Evolutionary conservation across 2,113 vertebrate species (phyloP).

Genomic region (Festucalex cinctus): DNA sequence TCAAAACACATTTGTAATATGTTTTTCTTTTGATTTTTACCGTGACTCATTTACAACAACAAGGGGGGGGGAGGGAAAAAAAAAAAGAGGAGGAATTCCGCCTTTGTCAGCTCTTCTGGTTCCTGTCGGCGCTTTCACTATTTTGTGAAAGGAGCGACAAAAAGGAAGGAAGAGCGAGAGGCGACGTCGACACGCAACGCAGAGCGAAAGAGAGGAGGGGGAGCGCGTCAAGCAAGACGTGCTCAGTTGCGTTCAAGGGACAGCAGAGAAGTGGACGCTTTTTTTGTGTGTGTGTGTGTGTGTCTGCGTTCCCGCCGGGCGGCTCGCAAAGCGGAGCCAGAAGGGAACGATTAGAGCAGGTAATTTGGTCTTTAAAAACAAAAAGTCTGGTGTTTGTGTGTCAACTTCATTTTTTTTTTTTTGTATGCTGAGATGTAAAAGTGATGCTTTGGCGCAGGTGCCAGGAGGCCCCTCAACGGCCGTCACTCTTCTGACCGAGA

Average conservation of each 20-base stretch:
- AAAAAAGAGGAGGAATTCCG: slow-evolving; percentile 40
- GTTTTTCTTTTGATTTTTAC: background rate
- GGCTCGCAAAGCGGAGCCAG: background rate
- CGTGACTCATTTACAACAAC: background rate
- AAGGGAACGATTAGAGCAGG: background rate
- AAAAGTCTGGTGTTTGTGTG: background rate
- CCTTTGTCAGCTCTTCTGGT: slow-evolving; percentile 62
- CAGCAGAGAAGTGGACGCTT: slow-evolving; percentile 59
- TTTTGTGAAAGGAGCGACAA: slow-evolving; percentile 69
- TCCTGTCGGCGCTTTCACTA: slow-evolving; percentile 69
- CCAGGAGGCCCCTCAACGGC: slow-evolving; percentile 15
- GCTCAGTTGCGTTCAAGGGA: slow-evolving; percentile 53
- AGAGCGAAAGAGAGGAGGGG: slow-evolving; percentile 44
- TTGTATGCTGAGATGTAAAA: background rate
- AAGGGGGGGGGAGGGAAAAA: background rate
- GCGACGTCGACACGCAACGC: slow-evolving; percentile 28
- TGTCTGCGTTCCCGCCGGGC: slow-evolving; percentile 24
- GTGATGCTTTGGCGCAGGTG: slow-evolving; percentile 22
- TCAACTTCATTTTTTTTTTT: background rate
- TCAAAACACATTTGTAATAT: background rate
- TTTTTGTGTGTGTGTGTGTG: background rate
- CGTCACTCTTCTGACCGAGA: slow-evolving; percentile 33
- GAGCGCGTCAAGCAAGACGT: slow-evolving; percentile 11
- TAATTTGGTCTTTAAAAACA: too few relatives aligned
- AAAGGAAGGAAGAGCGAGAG: slow-evolving; percentile 71